Conservation (phyloP, 1,140 invertebrate species). For the Lanistes nyassanus region DNA sequence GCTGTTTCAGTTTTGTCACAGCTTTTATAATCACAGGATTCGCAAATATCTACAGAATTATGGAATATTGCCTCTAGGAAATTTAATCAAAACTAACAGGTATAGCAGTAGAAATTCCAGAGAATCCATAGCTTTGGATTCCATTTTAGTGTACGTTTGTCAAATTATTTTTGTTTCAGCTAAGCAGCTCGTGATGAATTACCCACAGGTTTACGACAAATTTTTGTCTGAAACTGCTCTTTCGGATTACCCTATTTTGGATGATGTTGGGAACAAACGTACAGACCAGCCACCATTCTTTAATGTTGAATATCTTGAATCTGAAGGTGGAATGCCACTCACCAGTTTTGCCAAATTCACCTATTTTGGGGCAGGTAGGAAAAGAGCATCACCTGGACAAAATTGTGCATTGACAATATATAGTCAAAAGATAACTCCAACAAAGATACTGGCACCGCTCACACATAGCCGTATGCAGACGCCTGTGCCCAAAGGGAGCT, state of each 20-base stretch:
- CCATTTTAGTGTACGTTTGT: neutral
- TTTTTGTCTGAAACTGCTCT: conserved; percentile 71
- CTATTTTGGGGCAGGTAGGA: conserved; percentile 73
- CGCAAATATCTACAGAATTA: neutral
- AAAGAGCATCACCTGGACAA: no score
- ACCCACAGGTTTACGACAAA: conserved; percentile 76
- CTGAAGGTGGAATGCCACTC: conserved; percentile 73
- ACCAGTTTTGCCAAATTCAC: conserved; percentile 82
- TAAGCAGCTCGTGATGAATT: conserved; percentile 79
- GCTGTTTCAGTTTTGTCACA: no score
- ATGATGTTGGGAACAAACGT: conserved; percentile 70
- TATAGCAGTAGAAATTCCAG: no score
- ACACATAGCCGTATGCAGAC: no score
- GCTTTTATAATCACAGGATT: neutral
- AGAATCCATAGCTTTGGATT: no score
- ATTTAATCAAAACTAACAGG: neutral
- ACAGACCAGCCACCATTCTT: conserved; percentile 75
- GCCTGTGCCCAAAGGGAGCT: no score
- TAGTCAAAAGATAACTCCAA: no score
- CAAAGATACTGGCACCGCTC: no score
- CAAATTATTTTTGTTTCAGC: conserved; percentile 39
- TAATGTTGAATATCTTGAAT: conserved; percentile 71
- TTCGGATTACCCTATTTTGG: conserved; percentile 71
- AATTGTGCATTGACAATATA: no score
- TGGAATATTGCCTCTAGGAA: neutral